Base-by-base conservation (phyloP, 2,113 vertebrate genomes). In the Rhinichthys klamathensis region DNA sequence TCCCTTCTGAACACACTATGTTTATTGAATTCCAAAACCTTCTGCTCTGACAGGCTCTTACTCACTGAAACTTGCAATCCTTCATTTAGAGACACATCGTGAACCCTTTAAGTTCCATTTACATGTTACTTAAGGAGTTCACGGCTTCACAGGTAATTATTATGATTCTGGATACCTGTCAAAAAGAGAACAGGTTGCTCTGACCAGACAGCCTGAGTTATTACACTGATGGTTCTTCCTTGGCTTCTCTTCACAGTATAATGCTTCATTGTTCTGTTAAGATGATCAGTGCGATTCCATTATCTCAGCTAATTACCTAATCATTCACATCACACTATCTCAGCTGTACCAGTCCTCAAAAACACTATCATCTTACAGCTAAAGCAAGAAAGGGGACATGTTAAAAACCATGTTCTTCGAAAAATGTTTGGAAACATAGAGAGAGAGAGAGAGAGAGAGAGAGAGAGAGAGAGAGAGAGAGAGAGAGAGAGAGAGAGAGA, bases 301-400 rank as follows among this genome's bases (percentile, higher is more conserved):
- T 87, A 88, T 85, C 67, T 54, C 27, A 78, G 85, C 61, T 87
- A 88, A 88, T 88, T 83, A 84, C 85, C 41, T 81, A 51, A 90
- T 85, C 75, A 75, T 80, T 83, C 63, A 87, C 70, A 67, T 13
- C 38, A 30, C 72, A 27, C 79, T 81, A 74, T 69, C 83, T 77
- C n/a, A 54, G 38, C 46, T 61, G 30, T 32, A 63, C 44, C 41
- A 54, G n/a, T 44, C 38, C 41, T 44, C 74, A 15, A 18, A 49
- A 60, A 51, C 41, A 41, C 67, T 73, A 30, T 79, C 51, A 79
- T 38, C 27, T 25, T 69, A 49, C 65, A 56, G 78, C 44, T 60
- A 44, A 74, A 79, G 74, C 63, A 61, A 38, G 32, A 41, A 23
- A 60, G 13, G 74, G 13, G 21, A 15, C 76, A 60, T n/a, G 51